Conservation (phyloP, 2,797 vertebrate genomes). For the Natrix natrix region DNA sequence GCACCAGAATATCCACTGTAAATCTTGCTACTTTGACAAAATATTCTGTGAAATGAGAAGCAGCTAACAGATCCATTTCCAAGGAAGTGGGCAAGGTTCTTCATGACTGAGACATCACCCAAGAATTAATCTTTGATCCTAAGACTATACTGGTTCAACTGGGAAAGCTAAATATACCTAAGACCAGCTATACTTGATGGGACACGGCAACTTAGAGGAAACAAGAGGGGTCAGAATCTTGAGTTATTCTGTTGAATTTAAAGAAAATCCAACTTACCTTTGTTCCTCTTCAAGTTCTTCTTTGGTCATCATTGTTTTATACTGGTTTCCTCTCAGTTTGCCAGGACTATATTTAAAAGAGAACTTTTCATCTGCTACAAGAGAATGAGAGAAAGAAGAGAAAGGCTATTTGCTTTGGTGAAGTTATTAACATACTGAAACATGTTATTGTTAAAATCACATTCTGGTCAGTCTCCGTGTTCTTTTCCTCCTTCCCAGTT, state of each 20-base stretch:
- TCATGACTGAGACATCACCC: not conserved
- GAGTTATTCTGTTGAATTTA: not conserved
- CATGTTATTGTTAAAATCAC: not conserved
- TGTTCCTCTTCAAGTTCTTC: constrained; percentile 91
- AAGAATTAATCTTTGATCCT: not conserved
- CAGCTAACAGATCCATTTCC: not conserved
- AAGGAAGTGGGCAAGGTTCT: not conserved
- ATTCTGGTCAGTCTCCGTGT: not conserved
- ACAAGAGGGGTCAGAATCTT: not conserved
- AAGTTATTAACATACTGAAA: not conserved
- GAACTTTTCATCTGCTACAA: constrained; percentile 63
- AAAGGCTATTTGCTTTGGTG: not conserved
- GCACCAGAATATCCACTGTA: not conserved
- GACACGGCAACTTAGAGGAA: not conserved
- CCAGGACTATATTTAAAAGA: constrained; percentile 87
- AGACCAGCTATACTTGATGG: accelerated
- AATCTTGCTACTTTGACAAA: not conserved
- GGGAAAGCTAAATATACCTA: not conserved
- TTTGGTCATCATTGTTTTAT: constrained; percentile 89
- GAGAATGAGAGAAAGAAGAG: not conserved
- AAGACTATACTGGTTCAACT: not conserved
- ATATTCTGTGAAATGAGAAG: not conserved
- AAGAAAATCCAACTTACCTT: constrained; percentile 72
- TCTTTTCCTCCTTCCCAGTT: not conserved
- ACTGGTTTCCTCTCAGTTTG: constrained; percentile 85